These are phyloP conservation scores for Hepsetus odoe DNA, from an alignment of 2,113 vertebrate species.

Conservation along the genomic window DNA sequence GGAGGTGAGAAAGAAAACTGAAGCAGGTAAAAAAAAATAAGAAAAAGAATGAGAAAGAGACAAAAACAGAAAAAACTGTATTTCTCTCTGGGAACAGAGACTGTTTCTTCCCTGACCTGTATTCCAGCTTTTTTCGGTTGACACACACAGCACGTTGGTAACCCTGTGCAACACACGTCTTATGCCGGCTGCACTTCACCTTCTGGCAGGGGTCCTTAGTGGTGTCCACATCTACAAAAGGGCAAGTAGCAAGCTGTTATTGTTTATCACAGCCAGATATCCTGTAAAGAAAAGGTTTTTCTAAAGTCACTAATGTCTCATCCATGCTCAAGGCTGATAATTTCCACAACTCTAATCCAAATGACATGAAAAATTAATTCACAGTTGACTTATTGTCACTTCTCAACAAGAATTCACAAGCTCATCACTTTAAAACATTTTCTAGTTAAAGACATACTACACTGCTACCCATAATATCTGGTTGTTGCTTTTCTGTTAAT, in stretches of 20 bases:
- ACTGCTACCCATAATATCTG: background rate
- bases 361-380: background rate
- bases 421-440: background rate
- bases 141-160: conserved; percentile 95
- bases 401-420: background rate
- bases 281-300: too few species aligned
- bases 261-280: too few species aligned
- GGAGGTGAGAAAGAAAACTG: background rate
- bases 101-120: too few species aligned
- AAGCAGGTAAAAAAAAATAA: background rate
- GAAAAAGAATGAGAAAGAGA: background rate
- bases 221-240: conserved; percentile 85
- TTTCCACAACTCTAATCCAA: background rate
- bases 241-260: background rate
- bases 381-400: background rate
- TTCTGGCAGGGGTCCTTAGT: conserved; percentile 99
- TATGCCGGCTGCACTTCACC: conserved; percentile 96
- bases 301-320: background rate
- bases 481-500: background rate
- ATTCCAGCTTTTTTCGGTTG: conserved; percentile 96
- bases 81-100: background rate
- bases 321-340: background rate
- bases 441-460: background rate
- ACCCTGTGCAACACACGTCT: conserved; percentile 94
- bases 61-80: background rate